Conservation (phyloP, 2,888 invertebrate genomes). For the Limulus polyphemus region DNA sequence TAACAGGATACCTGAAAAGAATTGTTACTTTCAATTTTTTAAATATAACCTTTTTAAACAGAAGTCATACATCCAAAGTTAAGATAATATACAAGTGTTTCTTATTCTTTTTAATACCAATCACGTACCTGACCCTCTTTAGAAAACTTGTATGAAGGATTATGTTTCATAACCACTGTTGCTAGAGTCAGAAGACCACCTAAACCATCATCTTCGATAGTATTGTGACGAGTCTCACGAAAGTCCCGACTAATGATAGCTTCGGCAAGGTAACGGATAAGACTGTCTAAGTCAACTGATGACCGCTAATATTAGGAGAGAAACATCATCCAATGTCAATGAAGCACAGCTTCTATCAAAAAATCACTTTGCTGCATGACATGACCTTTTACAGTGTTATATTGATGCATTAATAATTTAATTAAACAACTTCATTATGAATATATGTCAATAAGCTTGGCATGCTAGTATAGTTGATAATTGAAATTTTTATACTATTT, state of each 20-base stretch:
- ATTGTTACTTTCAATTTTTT: background rate
- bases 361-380: too few species aligned
- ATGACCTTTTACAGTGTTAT: too few species aligned
- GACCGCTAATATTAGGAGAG: background rate
- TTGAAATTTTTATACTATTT: too few species aligned
- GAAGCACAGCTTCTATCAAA: too few species aligned
- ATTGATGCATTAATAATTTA: too few species aligned
- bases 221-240: constrained; percentile 65
- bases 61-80: background rate
- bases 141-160: constrained; percentile 69
- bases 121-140: constrained; percentile 51
- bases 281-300: constrained; percentile 55
- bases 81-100: constrained; percentile 38
- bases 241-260: constrained; percentile 65
- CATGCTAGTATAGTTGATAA: too few species aligned
- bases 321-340: too few species aligned
- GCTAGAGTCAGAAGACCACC: constrained; percentile 73
- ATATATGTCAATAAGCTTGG: too few species aligned
- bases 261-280: constrained; percentile 52
- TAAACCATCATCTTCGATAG: constrained; percentile 76
- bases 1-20: too few species aligned
- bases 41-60: constrained; percentile 2
- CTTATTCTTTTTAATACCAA: background rate
- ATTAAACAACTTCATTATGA: too few species aligned
- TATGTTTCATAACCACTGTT: constrained; percentile 77